A percentile compares a stretch with the other conserved stretches of the same genome.
Conservation (phyloP, 2,113 vertebrate genomes). For the Cephalopholis sonnerati region DNA sequence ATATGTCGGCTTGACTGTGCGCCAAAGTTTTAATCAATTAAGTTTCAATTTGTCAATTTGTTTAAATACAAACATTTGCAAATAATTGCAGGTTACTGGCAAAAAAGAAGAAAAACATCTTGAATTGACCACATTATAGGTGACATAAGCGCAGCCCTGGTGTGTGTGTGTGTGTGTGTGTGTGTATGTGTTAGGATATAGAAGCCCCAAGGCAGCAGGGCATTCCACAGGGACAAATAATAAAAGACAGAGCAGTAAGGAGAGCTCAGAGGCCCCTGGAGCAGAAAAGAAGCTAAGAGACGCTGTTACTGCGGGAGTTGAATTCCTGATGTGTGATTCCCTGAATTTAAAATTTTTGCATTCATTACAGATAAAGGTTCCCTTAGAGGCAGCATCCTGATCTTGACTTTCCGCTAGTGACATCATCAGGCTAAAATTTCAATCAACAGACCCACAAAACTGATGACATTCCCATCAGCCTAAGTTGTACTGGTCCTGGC, state of each 20-base stretch:
- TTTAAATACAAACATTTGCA: conserved; percentile 24
- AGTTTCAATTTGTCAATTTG: neutral
- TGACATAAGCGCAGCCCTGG: neutral
- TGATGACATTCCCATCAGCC: neutral
- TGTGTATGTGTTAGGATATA: conserved; percentile 26
- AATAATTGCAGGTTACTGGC: conserved; percentile 7
- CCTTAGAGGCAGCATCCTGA: neutral
- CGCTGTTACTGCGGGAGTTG: neutral
- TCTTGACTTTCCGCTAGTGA: neutral
- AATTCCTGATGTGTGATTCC: neutral
- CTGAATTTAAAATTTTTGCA: no score
- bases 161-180: neutral
- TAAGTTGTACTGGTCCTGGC: no score
- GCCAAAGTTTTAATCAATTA: neutral
- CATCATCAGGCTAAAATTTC: neutral
- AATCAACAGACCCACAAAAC: neutral
- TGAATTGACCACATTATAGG: neutral
- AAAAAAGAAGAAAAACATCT: neutral
- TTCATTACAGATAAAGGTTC: no score
- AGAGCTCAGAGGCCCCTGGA: conserved; percentile 34
- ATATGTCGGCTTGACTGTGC: neutral
- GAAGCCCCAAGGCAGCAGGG: conserved; percentile 22
- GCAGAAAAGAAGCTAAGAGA: conserved; percentile 20
- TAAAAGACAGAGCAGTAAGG: conserved; percentile 55
- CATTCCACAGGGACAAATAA: conserved; percentile 62